Percentiles rank a stretch among this genome's conserved stretches.
Conservation (phyloP, 1,140 invertebrate genomes). For the Adoxophyes honmai region DNA sequence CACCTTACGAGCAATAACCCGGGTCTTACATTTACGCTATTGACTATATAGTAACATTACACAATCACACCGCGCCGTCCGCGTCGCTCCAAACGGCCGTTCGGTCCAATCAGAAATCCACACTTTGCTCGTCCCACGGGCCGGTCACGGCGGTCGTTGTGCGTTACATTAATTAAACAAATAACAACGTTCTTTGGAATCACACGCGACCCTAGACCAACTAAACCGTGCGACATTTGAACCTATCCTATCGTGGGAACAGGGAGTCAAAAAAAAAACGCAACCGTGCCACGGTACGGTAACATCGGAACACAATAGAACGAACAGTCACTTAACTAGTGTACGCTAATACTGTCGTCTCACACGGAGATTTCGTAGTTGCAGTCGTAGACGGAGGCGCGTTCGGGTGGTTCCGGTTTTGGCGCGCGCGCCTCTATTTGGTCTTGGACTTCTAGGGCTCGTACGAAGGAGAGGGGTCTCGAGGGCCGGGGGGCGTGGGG, state of each 20-base stretch:
- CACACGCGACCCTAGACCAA: conserved; percentile 13
- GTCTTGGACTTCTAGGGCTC: conserved; percentile 94
- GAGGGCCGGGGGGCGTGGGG: conserved; percentile 82
- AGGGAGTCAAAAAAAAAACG: neutral
- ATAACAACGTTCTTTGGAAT: conserved; percentile 17
- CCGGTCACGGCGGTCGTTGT: neutral
- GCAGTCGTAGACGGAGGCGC: conserved; percentile 95
- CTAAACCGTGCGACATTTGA: neutral
- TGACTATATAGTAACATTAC: conserved; percentile 18
- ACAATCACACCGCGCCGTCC: conserved; percentile 23
- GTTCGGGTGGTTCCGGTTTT: conserved; percentile 85
- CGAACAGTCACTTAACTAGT: too few species aligned
- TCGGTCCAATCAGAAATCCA: too few species aligned
- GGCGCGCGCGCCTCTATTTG: conserved; percentile 80
- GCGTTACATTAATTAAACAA: conserved; percentile 12
- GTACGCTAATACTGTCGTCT: conserved; percentile 19
- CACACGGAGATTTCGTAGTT: conserved; percentile 97
- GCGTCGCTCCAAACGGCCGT: conserved; percentile 23
- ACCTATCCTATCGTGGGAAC: too few species aligned
- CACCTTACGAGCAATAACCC: conserved; percentile 32
- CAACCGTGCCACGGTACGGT: neutral
- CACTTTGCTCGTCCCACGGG: too few species aligned
- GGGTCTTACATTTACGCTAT: conserved; percentile 19
- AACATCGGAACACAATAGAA: neutral
- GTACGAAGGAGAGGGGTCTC: conserved; percentile 94